Conservation (phyloP, 2,888 invertebrate genomes). For the Agonopterix alstromeriana region DNA sequence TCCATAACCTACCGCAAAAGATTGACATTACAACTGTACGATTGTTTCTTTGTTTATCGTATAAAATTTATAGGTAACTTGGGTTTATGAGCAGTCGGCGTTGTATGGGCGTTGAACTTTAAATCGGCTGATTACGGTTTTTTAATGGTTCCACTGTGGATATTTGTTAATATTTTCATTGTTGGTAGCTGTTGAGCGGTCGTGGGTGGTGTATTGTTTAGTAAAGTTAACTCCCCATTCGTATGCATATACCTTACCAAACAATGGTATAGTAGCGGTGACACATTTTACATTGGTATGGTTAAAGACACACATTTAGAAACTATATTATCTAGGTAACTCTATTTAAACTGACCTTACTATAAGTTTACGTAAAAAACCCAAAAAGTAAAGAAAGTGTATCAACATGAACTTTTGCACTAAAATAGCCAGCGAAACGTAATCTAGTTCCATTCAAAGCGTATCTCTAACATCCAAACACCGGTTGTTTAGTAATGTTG, state of each 20-base stretch:
- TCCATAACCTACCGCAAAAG: conserved; percentile 65
- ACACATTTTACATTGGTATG: too few species aligned
- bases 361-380: too few species aligned
- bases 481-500: conserved; percentile 74
- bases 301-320: too few species aligned
- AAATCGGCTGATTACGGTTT: conserved; percentile 66
- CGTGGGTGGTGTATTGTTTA: conserved; percentile 9
- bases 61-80: conserved; percentile 56
- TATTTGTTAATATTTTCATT: conserved; percentile 54
- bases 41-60: conserved; percentile 71
- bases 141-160: conserved; percentile 56
- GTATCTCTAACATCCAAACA: conserved; percentile 64
- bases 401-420: too few species aligned
- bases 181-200: conserved; percentile 32
- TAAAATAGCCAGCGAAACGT: conserved; percentile 18
- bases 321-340: too few species aligned
- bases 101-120: conserved; percentile 63
- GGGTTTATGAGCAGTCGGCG: conserved; percentile 42
- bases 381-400: too few species aligned
- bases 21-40: conserved; percentile 51
- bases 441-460: conserved; percentile 53
- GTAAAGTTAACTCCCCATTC: not conserved
- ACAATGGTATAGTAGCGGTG: too few species aligned
- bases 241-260: conserved; percentile 2
- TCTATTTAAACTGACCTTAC: too few species aligned